These are phyloP conservation scores for Polypedilum vanderplanki DNA, from an alignment of 1,140 invertebrate genomes.

Conservation along the genomic window DNA sequence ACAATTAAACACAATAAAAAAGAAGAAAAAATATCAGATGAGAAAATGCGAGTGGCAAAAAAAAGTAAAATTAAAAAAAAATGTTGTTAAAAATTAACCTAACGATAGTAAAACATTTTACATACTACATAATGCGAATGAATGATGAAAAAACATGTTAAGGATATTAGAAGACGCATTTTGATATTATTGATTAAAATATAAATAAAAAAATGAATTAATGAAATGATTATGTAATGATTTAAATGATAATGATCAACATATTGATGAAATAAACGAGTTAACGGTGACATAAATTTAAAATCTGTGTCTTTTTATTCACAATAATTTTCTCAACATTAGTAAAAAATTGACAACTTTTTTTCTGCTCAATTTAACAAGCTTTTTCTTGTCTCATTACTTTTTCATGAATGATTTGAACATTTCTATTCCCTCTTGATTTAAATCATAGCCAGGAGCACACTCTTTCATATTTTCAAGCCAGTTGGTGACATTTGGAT, in stretches of 20 bases:
- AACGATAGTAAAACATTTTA: constrained; percentile 16
- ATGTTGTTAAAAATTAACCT: constrained; percentile 13
- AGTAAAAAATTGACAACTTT: too few species aligned
- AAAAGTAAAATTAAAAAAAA: neutral
- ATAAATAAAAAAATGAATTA: neutral
- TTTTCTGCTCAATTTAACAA: neutral
- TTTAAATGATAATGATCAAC: constrained; percentile 17
- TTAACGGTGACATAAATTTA: constrained; percentile 16
- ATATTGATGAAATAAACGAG: constrained; percentile 28
- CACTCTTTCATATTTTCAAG: constrained; percentile 41
- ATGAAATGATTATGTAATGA: constrained; percentile 27
- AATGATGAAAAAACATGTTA: constrained; percentile 9
- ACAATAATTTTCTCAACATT: too few species aligned
- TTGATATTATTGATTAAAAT: neutral
- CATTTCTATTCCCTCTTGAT: constrained; percentile 47
- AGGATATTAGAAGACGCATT: constrained; percentile 9
- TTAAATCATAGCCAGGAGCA: constrained; percentile 44
- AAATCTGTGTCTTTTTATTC: neutral
- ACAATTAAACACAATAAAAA: neutral
- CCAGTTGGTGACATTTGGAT: constrained; percentile 27
- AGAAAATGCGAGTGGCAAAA: neutral
- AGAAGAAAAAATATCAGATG: neutral
- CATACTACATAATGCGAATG: constrained; percentile 1
- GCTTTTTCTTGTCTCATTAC: neutral
- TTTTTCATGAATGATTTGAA: neutral